Percentiles rank a stretch among this genome's conserved stretches.
Conservation (phyloP, 1,140 invertebrate species). For the Aradophagus sp. region DNA sequence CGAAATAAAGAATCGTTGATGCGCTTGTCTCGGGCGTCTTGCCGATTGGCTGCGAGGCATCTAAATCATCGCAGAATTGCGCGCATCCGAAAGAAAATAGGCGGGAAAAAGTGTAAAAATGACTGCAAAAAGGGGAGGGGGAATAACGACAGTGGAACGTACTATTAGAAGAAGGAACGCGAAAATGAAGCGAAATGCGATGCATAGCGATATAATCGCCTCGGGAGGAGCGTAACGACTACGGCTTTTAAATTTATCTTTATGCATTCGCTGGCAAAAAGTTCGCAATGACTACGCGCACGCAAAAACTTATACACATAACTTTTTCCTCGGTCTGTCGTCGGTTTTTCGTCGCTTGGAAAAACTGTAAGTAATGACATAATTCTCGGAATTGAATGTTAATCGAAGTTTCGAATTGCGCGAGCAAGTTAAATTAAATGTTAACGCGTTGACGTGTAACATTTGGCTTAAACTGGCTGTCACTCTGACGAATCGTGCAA, state of each 20-base stretch:
- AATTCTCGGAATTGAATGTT: conserved; percentile 15
- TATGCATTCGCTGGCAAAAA: conserved; percentile 21
- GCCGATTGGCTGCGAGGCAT: conserved; percentile 43
- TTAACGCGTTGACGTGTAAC: conserved; percentile 17
- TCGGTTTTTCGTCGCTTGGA: conserved; percentile 5
- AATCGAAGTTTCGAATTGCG: conserved; percentile 13
- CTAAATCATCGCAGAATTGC: conserved; percentile 48
- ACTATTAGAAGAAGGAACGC: conserved; percentile 46
- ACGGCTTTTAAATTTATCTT: conserved; percentile 41
- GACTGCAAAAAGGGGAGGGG: conserved; percentile 28
- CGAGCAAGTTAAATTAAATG: conserved; percentile 10
- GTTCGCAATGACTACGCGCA: conserved; percentile 17
- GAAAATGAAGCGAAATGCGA: conserved; percentile 51
- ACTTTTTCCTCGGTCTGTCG: conserved; percentile 32
- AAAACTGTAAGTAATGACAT: conserved; percentile 16
- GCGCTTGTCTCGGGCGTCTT: conserved; percentile 23
- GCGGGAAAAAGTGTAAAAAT: conserved; percentile 31
- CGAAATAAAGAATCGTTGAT: conserved; percentile 32
- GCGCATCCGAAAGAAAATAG: conserved; percentile 40
- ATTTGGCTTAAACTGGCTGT: conserved; percentile 9
- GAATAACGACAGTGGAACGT: conserved; percentile 46
- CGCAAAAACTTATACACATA: conserved; percentile 40
- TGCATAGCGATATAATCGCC: conserved; percentile 54
- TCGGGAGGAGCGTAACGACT: conserved; percentile 47
- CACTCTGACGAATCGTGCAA: conserved; percentile 6